Evolutionary conservation across 2,797 vertebrate species (phyloP).

Genomic region (Spizella passerina): DNA sequence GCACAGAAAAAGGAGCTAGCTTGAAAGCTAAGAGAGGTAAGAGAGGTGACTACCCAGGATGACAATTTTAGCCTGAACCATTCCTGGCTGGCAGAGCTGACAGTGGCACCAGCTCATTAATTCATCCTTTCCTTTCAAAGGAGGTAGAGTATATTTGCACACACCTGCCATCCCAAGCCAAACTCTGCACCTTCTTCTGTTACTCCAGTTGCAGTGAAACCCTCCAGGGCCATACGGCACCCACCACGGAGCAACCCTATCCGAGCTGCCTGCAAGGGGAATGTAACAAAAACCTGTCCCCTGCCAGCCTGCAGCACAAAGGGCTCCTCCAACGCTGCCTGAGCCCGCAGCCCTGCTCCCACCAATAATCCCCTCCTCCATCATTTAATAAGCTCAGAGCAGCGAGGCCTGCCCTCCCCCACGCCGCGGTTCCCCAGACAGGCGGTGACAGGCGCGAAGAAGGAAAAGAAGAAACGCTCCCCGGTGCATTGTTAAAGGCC

Average conservation of each 20-base stretch:
- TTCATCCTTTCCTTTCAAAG: background rate
- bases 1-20: background rate
- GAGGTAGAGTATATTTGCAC: background rate
- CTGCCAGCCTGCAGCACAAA: slow-evolving; percentile 30
- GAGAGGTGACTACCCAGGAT: background rate
- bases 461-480: slow-evolving; percentile 7
- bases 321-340: background rate
- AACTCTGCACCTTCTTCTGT: background rate
- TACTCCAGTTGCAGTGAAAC: background rate
- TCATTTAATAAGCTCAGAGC: background rate
- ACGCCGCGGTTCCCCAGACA: background rate
- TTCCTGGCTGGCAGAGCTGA: background rate
- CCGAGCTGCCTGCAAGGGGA: background rate
- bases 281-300: background rate
- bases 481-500: slow-evolving; percentile 41
- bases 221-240: background rate
- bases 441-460: slow-evolving; percentile 11
- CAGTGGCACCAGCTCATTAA: background rate
- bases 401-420: background rate
- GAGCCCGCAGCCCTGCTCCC: slow-evolving; percentile 28
- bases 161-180: background rate
- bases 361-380: slow-evolving; percentile 43
- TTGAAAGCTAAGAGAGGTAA: background rate
- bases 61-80: background rate
- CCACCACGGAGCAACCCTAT: background rate